Base-by-base conservation (phyloP, 2,888 invertebrate genomes). In the Diachrysia chrysitis region DNA sequence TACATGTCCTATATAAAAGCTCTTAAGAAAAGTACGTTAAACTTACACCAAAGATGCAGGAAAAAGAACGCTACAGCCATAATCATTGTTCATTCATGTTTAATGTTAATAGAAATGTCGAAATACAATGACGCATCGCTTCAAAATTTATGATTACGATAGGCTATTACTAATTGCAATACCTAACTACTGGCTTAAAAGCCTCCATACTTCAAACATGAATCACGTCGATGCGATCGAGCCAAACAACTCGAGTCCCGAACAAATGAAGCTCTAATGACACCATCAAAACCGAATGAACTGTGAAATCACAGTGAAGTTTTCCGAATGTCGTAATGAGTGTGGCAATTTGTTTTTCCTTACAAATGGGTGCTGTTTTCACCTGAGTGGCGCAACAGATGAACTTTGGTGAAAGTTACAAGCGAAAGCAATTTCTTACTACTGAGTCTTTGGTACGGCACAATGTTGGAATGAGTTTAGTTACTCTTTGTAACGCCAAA, bases 371-470 rank as follows among this genome's bases (percentile, higher is more conserved):
- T 85, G 83, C 84, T 87, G 86, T 91, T 91, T 86, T 89, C 90
- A 92, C 92, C 91, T 92, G 90, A 87, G 86, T 83, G 83, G 88
- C 87, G 92, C 92, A 92, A 91, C 92, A 92, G 92, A 88, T 92
- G 89, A 83, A 76, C 78, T 74, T 76, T 85, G 90, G 87, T 71
- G 21, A 78, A 90, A 90, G 87, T 83, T 51, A 85, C 56, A 73
- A 81, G 83, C 75, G 69, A 65, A 71, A 54, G 67, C 60, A 58
- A 56, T 56, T 53, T 66, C 21, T 55, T 53, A 59, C 57, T 25
- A 42, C 17, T 51, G 19, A 69, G 66, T 25, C 62, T 61, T n/a
- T 21, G 4, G 21, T 19, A 10, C 48, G 21, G 21, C 19, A 51
- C 10, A 21, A 10, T 51, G 48, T 51, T 1, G 10, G 9, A 51